Evolutionary conservation across 2,888 invertebrate species (phyloP).

Genomic region (Erannis defoliaria): DNA sequence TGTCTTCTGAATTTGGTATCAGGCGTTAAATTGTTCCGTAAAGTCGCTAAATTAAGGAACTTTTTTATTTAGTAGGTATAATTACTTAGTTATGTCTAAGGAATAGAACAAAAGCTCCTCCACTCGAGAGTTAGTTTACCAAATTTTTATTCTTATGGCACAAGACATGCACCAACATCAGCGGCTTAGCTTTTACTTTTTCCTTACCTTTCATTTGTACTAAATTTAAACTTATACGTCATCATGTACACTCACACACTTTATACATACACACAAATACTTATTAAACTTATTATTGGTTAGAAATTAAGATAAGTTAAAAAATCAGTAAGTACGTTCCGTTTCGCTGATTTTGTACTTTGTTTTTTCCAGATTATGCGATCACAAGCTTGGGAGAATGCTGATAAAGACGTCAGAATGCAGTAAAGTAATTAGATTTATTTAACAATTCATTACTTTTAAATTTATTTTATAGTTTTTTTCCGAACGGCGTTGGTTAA

Average conservation of each 20-base stretch:
- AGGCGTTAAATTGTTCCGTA: too few species aligned
- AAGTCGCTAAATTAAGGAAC: too few species aligned
- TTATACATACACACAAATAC: background rate
- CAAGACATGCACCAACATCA: background rate
- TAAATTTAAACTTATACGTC: too few species aligned
- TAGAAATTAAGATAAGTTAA: too few species aligned
- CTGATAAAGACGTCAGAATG: conserved; percentile 58
- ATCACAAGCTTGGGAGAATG: conserved; percentile 86
- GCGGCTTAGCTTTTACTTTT: background rate
- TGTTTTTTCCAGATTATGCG: conserved; percentile 82
- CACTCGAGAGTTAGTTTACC: too few species aligned
- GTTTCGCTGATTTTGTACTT: background rate
- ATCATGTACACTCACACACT: background rate
- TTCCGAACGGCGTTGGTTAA: background rate
- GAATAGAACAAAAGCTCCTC: too few species aligned
- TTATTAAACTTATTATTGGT: background rate
- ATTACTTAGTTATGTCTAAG: too few species aligned
- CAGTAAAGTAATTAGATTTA: conserved; percentile 30
- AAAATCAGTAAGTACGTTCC: too few species aligned
- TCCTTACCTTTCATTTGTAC: too few species aligned
- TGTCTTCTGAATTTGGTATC: too few species aligned
- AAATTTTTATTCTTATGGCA: background rate
- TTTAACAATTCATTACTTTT: conserved; percentile 18
- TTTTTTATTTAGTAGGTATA: too few species aligned
- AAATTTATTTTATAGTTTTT: background rate